These are phyloP conservation scores for Tipula vernalis DNA, from an alignment of 2,888 invertebrate genomes.

Conservation along the genomic window DNA sequence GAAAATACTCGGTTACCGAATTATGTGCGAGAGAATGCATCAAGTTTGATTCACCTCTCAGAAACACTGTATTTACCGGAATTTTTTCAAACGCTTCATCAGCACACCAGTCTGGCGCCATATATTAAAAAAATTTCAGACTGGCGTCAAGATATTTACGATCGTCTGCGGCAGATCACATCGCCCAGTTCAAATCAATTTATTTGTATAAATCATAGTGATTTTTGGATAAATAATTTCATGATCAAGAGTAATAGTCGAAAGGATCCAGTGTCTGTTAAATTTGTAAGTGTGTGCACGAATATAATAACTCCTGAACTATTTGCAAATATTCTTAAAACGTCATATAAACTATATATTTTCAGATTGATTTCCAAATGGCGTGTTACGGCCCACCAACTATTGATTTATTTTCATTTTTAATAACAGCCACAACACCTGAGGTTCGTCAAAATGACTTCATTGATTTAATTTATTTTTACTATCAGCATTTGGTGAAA, in stretches of 20 bases:
- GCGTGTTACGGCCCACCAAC: background rate
- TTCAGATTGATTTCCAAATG: background rate
- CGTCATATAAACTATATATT: background rate
- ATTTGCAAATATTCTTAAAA: too few relatives aligned
- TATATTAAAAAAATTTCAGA: background rate
- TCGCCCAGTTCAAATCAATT: background rate
- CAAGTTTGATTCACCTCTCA: background rate
- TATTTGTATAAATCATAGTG: background rate
- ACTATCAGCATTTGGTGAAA: background rate
- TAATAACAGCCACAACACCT: background rate
- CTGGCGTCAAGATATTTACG: background rate
- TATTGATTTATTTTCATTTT: background rate
- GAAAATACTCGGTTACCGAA: background rate
- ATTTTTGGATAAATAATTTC: constrained; percentile 1
- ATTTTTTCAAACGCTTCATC: background rate
- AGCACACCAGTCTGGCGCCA: background rate
- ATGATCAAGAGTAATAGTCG: background rate
- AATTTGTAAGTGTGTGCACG: background rate
- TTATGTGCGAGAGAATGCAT: background rate
- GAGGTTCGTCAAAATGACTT: background rate
- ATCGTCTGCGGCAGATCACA: background rate
- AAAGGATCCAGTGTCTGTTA: background rate
- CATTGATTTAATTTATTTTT: background rate
- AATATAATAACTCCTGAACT: background rate
- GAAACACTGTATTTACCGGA: background rate